These are phyloP conservation scores for Xerus rutilus DNA, from an alignment of 2,797 vertebrate species.

Conservation along the genomic window DNA sequence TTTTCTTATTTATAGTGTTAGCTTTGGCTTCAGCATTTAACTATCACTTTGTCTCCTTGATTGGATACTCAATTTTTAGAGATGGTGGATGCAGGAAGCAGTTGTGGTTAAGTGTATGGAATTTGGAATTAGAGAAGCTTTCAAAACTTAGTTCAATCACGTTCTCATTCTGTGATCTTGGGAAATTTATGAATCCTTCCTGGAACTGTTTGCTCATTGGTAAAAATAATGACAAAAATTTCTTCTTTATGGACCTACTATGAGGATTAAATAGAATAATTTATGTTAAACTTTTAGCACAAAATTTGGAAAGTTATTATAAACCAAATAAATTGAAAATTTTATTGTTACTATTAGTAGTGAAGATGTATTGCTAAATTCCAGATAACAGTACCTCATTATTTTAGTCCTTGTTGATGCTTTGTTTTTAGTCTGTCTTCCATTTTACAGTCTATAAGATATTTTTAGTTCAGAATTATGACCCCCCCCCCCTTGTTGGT, in stretches of 20 bases:
- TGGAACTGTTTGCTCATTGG: constrained; percentile 12
- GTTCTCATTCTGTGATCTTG: not conserved
- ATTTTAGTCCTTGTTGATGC: constrained; percentile 13
- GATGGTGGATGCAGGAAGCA: not conserved
- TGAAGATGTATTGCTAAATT: constrained; percentile 26
- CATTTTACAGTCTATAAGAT: not conserved
- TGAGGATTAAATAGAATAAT: constrained; percentile 50
- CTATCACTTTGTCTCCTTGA: not conserved
- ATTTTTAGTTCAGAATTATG: not conserved
- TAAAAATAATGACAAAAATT: constrained; percentile 50
- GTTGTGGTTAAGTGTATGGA: not conserved
- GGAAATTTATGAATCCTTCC: constrained; percentile 9
- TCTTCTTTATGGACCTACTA: not conserved
- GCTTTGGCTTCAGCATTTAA: not conserved
- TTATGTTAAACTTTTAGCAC: not conserved
- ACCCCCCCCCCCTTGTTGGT: no score
- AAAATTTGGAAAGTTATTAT: constrained; percentile 36
- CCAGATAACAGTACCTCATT: not conserved
- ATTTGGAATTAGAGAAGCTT: constrained; percentile 7
- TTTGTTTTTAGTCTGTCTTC: constrained; percentile 54
- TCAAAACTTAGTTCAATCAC: not conserved
- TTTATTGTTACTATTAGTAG: constrained; percentile 5
- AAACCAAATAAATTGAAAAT: constrained; percentile 41
- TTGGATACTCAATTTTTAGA: not conserved
- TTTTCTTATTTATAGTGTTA: constrained; percentile 25